Evolutionary conservation across 2,888 invertebrate genomes (phyloP).

Genomic region (Liopterus haemorrhoidalis): DNA sequence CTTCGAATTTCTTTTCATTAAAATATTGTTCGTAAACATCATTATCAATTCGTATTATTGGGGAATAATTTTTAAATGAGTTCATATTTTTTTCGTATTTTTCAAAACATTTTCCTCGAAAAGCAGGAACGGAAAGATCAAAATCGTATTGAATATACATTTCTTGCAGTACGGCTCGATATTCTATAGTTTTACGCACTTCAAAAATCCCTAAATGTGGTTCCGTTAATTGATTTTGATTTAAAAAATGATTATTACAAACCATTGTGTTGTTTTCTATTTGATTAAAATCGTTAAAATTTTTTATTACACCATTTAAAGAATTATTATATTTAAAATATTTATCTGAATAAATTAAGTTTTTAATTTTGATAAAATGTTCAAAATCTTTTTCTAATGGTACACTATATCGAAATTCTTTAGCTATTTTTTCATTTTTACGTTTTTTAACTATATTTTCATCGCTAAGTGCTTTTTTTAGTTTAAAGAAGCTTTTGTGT

Average conservation of each 20-base stretch:
- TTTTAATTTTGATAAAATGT: too few species aligned
- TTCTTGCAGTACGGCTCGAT: slow-evolving; percentile 14
- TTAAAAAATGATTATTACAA: slow-evolving; percentile 6
- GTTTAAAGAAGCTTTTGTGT: neutral
- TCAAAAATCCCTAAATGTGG: slow-evolving; percentile 12
- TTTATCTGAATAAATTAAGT: slow-evolving; percentile 37
- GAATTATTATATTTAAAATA: slow-evolving; percentile 37
- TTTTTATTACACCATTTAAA: slow-evolving; percentile 29
- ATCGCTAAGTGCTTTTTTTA: too few species aligned
- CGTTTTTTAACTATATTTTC: too few species aligned
- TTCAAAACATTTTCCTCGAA: slow-evolving; percentile 22
- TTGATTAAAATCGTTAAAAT: slow-evolving; percentile 26
- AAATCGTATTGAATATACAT: slow-evolving; percentile 7
- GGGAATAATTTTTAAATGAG: slow-evolving; percentile 25
- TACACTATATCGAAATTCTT: slow-evolving; percentile 10
- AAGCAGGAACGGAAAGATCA: slow-evolving; percentile 16
- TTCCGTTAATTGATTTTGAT: neutral
- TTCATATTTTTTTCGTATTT: slow-evolving; percentile 21
- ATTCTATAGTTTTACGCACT: slow-evolving; percentile 10
- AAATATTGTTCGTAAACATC: slow-evolving; percentile 26
- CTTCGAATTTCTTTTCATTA: slow-evolving; percentile 13
- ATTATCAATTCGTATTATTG: slow-evolving; percentile 27
- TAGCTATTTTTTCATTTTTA: neutral
- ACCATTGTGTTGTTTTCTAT: slow-evolving; percentile 30
- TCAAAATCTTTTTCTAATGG: too few species aligned